Evolutionary conservation across 1,140 invertebrate species (phyloP), one percentile per base, ranked within the genome.

Genomic region (Ptiloglossa arizonensis): DNA sequence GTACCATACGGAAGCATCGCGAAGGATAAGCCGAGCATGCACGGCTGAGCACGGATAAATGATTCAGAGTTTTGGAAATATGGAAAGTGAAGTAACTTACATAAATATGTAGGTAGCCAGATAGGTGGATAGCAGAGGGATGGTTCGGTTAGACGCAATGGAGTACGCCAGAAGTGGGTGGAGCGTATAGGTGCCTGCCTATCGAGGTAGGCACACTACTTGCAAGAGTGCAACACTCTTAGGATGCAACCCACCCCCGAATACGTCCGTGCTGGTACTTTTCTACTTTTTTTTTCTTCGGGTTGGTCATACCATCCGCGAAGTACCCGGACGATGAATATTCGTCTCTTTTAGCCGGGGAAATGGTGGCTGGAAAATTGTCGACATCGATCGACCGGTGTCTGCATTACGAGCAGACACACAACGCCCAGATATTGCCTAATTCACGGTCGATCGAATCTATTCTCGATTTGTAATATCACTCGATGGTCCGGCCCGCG

Each of bases 1-100:
- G 24, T 48, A 57, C n/a, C 63, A 72, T 72, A 77, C 79, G 79
- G 62, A 56, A 72, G 56, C 60, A 54, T 68, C 41, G 66, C 52
- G 48, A 22, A 60, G 70, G 75, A 67, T 78, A 57, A 41, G 82
- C 68, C 63, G 79, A 77, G 68, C 83, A 79, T 84, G 86, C 86
- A 87, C 81, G 86, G 80, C 76, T 84, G 86, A 85, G 67, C 86
- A 84, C 52, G 86, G 81, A 87, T 87, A 87, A 87, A 87, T 87
- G 86, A 87, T 87, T 87, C 86, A 87, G 86, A 86, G 79, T 87
- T 87, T 87, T 82, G 79, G 83, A 87, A 87, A 87, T 87, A 84
- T 81, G 85, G 82, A 87, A 89, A 89, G 86, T 88, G 86, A 81
- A 87, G 86, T 87, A 77, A 82, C 60, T 73, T 77, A 67, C 56